Base-by-base conservation (phyloP, 2,797 vertebrate species). In the Bradypodion ventrale region DNA sequence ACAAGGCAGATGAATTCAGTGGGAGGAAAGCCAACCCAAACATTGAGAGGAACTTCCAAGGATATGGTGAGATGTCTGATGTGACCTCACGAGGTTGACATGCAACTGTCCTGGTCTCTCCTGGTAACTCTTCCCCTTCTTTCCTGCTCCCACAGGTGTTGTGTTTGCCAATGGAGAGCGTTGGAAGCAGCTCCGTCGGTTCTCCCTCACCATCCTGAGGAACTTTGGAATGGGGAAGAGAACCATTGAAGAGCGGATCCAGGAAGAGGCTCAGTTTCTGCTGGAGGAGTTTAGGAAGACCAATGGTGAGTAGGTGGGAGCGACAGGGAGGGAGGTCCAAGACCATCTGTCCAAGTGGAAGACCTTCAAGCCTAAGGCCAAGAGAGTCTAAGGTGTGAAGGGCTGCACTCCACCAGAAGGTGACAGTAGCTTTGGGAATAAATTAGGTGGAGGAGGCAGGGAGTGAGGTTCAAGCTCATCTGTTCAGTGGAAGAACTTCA, bases 1-100 rank as follows among this genome's bases (percentile, higher is more conserved):
- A 96, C 77, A 95, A 95, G 27, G 95, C 93, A 0, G 95, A 97
- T 13, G 96, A 96, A 25, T 97, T 69, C 35, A 40, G 66, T 69
- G 66, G 66, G 21, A 69, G 66, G 7, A 2, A 42, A 8, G 35
- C 60, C 6, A 3, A 83, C 15, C 85, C 88, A 5, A 72, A 88
- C 0, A 25, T 95, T n/a, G 87, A 95, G 6, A 8, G 49, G 35
- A 92, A 85, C 75, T 93, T 94, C n/a, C 9, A 75, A 0, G 80
- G 85, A 46, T 88, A 93, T 0, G 94, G 95, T 95, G 66, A 93
- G 91, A 27, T 1, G 1, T 0, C 35, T 6, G 0, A 1, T 27
- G 15, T 16, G 25, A 7, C 25, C 35, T 63, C 7, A 5, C 69
- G 2, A 13, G 0, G 5, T 2, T 15, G 19, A 37, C 5, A 10